These are phyloP conservation scores for Ridgeia piscesae DNA, from an alignment of 1,140 invertebrate species.

Conservation along the genomic window DNA sequence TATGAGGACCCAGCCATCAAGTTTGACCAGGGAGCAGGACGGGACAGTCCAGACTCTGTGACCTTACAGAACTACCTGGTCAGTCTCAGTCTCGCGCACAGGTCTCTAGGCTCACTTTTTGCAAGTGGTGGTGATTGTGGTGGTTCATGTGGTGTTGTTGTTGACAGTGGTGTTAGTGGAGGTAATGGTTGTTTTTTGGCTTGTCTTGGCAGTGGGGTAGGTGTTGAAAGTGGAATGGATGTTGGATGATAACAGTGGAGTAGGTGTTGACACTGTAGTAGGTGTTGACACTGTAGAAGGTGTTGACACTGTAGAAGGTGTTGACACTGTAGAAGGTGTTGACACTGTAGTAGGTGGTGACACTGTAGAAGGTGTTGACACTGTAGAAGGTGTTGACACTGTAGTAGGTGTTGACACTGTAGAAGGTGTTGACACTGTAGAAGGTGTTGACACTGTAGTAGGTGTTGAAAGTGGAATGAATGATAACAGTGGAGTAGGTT, in stretches of 20 bases:
- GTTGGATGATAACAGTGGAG: background rate
- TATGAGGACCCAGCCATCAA: conserved; percentile 51
- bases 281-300: background rate
- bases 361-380: background rate
- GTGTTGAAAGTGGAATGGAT: background rate
- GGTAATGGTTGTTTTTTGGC: background rate
- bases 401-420: background rate
- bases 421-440: background rate
- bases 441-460: background rate
- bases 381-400: background rate
- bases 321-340: background rate
- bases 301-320: background rate
- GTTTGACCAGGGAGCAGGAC: conserved; percentile 43
- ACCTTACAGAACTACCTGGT: conserved; percentile 52
- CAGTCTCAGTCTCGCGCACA: conserved; percentile 8
- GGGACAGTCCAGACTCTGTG: conserved; percentile 43
- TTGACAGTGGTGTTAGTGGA: background rate
- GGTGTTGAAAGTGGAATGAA: background rate
- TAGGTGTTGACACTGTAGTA: background rate
- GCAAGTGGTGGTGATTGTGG: background rate
- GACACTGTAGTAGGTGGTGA: background rate
- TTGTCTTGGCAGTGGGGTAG: background rate
- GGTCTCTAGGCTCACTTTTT: background rate
- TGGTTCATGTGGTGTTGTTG: background rate
- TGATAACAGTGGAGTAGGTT: background rate